Conservation (phyloP, 2,113 vertebrate species). For the Tenrec ecaudatus region DNA sequence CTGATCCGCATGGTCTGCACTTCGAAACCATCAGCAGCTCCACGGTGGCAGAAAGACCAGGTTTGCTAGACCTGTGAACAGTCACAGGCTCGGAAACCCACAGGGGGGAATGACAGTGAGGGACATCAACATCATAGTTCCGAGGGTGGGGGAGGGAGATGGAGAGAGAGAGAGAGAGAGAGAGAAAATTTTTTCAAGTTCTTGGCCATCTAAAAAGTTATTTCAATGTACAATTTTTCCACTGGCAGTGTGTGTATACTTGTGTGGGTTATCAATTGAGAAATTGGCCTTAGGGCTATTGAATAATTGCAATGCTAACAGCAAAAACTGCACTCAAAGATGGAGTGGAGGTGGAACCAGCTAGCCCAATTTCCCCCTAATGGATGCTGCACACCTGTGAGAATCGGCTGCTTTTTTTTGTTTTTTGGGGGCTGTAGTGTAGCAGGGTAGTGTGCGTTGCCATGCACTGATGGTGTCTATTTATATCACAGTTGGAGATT, state of each 20-base stretch:
- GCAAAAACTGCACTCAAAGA: constrained; percentile 45
- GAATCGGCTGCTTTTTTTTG: constrained; percentile 64
- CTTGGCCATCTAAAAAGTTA: constrained; percentile 62
- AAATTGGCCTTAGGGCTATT: neutral
- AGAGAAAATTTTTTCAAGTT: constrained; percentile 44
- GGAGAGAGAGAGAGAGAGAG: too few relatives aligned
- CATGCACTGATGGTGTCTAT: neutral
- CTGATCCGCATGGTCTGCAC: too few relatives aligned
- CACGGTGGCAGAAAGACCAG: too few relatives aligned
- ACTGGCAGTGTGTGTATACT: neutral
- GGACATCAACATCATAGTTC: too few relatives aligned
- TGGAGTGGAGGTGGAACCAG: constrained; percentile 53
- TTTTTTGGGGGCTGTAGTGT: constrained; percentile 44
- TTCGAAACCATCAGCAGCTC: too few relatives aligned
- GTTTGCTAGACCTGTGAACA: too few relatives aligned
- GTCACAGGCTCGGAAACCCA: too few relatives aligned
- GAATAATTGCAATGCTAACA: neutral
- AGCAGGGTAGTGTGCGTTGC: constrained; percentile 8
- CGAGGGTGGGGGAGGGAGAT: too few relatives aligned
- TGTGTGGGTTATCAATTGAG: constrained; percentile 29
- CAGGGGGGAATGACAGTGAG: too few relatives aligned
- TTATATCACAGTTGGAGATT: constrained; percentile 49
- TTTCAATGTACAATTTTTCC: constrained; percentile 9
- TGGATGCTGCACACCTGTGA: neutral
- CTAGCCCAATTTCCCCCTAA: constrained; percentile 55